A percentile compares a stretch with the other conserved stretches of the same genome.
Evolutionary conservation across 2,797 vertebrate species (phyloP).

Genomic region (Falco naumanni): DNA sequence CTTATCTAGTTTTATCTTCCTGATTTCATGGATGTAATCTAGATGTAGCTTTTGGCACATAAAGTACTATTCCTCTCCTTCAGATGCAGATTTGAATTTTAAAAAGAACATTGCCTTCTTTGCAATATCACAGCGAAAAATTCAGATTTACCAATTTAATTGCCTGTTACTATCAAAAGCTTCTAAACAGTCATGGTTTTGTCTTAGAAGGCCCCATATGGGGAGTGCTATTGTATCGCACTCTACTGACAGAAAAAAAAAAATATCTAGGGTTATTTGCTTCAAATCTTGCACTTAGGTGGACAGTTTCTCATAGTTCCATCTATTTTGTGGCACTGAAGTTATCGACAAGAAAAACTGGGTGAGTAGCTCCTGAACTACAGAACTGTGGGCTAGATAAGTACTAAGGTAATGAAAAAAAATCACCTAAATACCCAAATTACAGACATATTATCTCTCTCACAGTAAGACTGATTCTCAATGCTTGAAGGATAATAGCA

Average conservation of each 20-base stretch:
- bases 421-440: background rate
- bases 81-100: slow-evolving; percentile 28
- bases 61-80: background rate
- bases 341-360: background rate
- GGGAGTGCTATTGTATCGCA: background rate
- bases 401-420: background rate
- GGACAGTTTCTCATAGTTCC: background rate
- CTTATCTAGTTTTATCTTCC: slow-evolving; percentile 33
- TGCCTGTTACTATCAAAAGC: slow-evolving; percentile 54
- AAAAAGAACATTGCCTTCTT: background rate
- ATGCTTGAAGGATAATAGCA: background rate
- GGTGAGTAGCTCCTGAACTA: background rate
- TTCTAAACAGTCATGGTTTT: slow-evolving; percentile 3
- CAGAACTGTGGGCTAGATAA: background rate
- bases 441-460: background rate
- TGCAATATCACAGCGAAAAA: background rate
- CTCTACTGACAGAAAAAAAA: background rate
- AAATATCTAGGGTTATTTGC: background rate
- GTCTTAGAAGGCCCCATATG: background rate
- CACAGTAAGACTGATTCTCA: background rate
- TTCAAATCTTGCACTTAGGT: background rate
- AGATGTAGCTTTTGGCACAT: slow-evolving; percentile 28
- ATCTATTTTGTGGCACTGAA: background rate
- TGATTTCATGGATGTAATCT: slow-evolving; percentile 43
- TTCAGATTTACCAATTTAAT: slow-evolving; percentile 48